Percentiles rank a stretch among this genome's conserved stretches.
phyloP scores from a whole-genome alignment of 1,140 invertebrate species.

The Bradynema listronoti region DNA sequence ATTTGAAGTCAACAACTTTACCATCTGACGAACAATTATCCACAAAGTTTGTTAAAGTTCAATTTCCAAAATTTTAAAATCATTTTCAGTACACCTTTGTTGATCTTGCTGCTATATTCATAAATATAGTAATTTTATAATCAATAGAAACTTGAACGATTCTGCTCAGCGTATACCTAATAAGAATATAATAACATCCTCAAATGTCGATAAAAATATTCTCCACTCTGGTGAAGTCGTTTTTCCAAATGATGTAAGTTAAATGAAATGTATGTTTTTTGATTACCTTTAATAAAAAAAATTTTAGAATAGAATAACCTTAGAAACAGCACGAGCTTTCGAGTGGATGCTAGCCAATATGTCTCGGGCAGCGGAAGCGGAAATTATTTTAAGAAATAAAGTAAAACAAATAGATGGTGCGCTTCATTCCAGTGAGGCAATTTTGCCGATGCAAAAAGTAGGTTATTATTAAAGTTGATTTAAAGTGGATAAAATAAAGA shows the following conservation, averaged over 20 bases:
- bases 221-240: slow-evolving; percentile 6
- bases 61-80: no score
- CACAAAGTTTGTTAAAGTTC: no score
- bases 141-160: no score
- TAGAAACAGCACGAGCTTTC: slow-evolving; percentile 21
- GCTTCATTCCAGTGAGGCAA: slow-evolving; percentile 3
- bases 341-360: slow-evolving; percentile 32
- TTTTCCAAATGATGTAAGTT: not conserved
- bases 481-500: not conserved
- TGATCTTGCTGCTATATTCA: no score
- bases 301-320: not conserved
- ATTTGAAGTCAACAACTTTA: no score
- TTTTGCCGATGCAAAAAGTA: not conserved
- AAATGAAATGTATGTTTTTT: not conserved
- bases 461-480: not conserved
- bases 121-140: no score
- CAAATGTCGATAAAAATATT: no score
- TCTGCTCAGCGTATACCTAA: no score
- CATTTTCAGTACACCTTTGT: no score
- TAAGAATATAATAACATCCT: no score
- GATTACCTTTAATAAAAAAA: not conserved
- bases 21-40: no score
- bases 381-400: not conserved
- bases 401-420: slow-evolving; percentile 4
- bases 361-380: slow-evolving; percentile 15